A percentile compares a stretch with the other conserved stretches of the same genome.
Evolutionary conservation across 2,113 vertebrate species (phyloP).

Genomic region (Eulemur rufifrons): DNA sequence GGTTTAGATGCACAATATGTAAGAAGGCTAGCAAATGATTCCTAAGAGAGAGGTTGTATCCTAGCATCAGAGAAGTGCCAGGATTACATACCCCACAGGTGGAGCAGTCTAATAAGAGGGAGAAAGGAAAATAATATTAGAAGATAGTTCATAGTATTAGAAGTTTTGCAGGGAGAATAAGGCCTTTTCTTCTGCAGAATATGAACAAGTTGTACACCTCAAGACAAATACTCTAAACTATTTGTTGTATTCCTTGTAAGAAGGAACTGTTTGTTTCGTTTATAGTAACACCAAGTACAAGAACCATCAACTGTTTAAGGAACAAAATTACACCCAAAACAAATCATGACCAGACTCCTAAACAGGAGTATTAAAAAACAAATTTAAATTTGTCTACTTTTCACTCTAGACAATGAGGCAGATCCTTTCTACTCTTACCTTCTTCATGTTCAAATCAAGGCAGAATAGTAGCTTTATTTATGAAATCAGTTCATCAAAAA

Average conservation of each 20-base stretch:
- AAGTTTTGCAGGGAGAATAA: not conserved
- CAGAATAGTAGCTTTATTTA: not conserved
- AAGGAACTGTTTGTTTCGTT: not conserved
- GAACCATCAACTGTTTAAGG: not conserved
- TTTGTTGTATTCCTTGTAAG: not conserved
- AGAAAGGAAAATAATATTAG: not conserved
- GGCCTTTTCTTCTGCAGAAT: not conserved
- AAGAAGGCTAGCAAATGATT: slow-evolving; percentile 9
- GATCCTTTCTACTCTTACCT: not conserved
- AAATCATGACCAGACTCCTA: slow-evolving; percentile 7
- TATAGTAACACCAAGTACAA: not conserved
- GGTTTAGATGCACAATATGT: not conserved
- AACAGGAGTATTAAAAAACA: not conserved
- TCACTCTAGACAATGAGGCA: not conserved
- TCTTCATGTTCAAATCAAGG: not conserved
- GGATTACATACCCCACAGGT: not conserved
- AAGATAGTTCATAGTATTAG: not conserved
- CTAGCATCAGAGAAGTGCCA: not conserved
- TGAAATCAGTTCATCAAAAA: not conserved
- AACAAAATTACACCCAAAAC: not conserved
- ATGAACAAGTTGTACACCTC: not conserved
- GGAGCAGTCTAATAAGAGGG: not conserved
- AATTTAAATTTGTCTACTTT: not conserved
- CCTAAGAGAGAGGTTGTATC: not conserved
- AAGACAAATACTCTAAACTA: not conserved